Evolutionary conservation across 2,797 vertebrate species (phyloP), one percentile per base, ranked within the genome.

Genomic region (Austrolebias charrua): DNA sequence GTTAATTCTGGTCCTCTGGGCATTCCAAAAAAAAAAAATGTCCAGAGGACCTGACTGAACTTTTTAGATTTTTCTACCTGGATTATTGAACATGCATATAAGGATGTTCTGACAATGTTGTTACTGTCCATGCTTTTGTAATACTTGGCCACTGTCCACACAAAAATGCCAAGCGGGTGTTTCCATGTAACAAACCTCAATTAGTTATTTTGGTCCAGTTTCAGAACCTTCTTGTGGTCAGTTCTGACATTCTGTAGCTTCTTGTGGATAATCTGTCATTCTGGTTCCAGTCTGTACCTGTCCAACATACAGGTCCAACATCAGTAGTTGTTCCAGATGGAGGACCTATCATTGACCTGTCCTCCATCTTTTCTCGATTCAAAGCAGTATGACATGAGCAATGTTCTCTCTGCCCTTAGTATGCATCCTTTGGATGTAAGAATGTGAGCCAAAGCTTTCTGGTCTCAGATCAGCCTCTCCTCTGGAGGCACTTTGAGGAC

Each of bases 401-500:
- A 2, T 55, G 55, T 60, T 68, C 47, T 56, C 67, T 49, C 15
- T 9, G 7, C 19, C 63, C 31, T 57, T 51, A 45, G 53, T 18
- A 67, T 44, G 63, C 71, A 73, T 70, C 75, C 59, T 65, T 50
- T 49, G 56, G 60, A 67, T 70, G 66, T 46, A 29, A 67, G 29
- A 55, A 45, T 57, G 47, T 16, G 51, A 56, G 46, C 50, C 20
- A n/a, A 8, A 2, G 19, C 18, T 3, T 9, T 14, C 12, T 7
- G 29, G n/a, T n/a, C 19, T 58, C 33, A 59, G 44, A 59, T 99
- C 50, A 99, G 88, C 79, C 98, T 94, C 91, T 99, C 98, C 56
- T 98, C 98, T 0, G 98, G 98, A 0, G 98, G 98, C 79, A 98
- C 95, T 88, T 99, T 99, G 56, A 98, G 94, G 19, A 99, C 96